Evolutionary conservation across 2,888 invertebrate genomes (phyloP), one percentile per base, ranked within the genome.

Genomic region (Epirrhoe alternata): DNA sequence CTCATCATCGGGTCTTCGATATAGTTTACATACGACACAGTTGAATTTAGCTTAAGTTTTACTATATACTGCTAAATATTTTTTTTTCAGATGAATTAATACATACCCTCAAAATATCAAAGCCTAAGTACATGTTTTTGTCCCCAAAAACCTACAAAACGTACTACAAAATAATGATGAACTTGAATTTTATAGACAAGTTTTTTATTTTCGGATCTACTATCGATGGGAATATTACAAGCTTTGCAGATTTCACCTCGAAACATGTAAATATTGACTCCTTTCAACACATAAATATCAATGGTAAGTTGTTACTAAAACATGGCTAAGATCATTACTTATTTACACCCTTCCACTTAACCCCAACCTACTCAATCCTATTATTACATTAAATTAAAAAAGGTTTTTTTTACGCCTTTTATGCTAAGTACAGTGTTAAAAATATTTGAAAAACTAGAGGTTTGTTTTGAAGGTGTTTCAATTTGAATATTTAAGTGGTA

Each of bases 121-220:
- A 84, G 42, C 89, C 90, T 3, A 88, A 83, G 64, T 86, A 81
- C 50, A 66, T 88, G 8, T 87, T 90, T 58, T 57, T 88, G 6
- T 90, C 90, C 0, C 78, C 81, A 6, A 74, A 75, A 33, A 77
- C 83, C 0, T 84, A 79, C 52, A 77, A 84, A 14, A 74, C 31
- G 0, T 84, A 80, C 68, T 79, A 80, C 56, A 65, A 80, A 35
- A 76, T 69, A 0, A 74, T 88, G 38, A 75, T 69, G 53, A 71
- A 33, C 10, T 66, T 79, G 24, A 73, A 77, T 6, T 66, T 76
- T 12, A 74, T 86, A 6, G 67, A 74, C 16, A 80, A 78, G 69
- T 80, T 80, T 52, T 75, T 83, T 58, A 58, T 86, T 6, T 87
- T 80, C 58, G 88, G 84, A 1, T 49, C 35, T 57, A 55, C 65